phyloP scores from a whole-genome alignment of 2,888 invertebrate species.

The Pristionchus japonicus region DNA sequence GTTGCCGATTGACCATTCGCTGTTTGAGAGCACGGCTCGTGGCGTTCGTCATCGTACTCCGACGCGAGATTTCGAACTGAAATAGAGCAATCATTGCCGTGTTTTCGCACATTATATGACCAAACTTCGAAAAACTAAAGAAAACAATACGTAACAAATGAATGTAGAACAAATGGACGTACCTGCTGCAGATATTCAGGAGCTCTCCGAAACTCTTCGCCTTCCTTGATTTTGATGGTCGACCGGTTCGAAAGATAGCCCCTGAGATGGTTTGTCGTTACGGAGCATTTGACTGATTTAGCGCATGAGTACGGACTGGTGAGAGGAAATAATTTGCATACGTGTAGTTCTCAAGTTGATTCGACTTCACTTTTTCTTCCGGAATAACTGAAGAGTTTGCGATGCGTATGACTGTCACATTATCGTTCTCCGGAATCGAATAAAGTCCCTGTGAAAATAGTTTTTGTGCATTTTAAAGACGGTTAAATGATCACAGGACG shows the following conservation, averaged over 20 bases:
- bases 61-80: constrained; percentile 16
- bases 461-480: neutral
- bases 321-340: neutral
- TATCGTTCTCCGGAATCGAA: neutral
- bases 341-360: neutral
- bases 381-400: neutral
- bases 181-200: constrained; percentile 21
- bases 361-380: neutral
- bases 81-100: too few relatives aligned
- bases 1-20: too few relatives aligned
- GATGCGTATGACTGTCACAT: neutral
- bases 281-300: too few relatives aligned
- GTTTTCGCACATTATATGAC: too few relatives aligned
- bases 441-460: neutral
- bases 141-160: too few relatives aligned
- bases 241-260: neutral
- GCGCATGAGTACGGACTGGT: neutral
- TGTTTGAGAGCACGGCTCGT: neutral
- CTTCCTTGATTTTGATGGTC: neutral
- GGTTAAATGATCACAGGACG: neutral
- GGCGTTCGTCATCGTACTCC: neutral
- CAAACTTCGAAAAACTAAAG: too few relatives aligned
- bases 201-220: neutral
- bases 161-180: neutral
- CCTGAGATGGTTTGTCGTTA: neutral